phyloP scores from a whole-genome alignment of 92 coral and sea anemone species.

The Bergia puertoricense region DNA sequence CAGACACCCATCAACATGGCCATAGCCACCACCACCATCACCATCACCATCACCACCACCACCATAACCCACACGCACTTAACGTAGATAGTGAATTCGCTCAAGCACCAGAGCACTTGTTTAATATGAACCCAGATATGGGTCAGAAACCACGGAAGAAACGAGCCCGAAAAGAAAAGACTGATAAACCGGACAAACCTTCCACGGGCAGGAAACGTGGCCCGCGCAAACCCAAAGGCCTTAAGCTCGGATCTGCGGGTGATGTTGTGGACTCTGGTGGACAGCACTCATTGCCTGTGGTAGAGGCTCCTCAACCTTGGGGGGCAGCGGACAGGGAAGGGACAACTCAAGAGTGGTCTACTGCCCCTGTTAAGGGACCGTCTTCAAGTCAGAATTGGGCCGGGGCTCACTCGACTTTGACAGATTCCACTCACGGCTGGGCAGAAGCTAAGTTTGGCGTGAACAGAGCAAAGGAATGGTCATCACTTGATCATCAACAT shows the following conservation, averaged over 20 bases:
- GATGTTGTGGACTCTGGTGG: constrained; percentile 73
- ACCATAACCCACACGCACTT: constrained; percentile 56
- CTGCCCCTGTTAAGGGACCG: not conserved
- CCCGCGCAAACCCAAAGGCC: constrained; percentile 85
- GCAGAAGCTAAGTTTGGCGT: constrained; percentile 25
- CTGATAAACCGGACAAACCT: constrained; percentile 77
- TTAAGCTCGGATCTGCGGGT: constrained; percentile 97
- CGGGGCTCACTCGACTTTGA: not conserved
- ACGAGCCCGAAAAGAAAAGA: constrained; percentile 89
- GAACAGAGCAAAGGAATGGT: constrained; percentile 5
- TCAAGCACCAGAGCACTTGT: constrained; percentile 52
- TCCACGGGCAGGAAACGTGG: constrained; percentile 76
- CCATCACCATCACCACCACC: constrained; percentile 57
- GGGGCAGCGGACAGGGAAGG: constrained; percentile 7
- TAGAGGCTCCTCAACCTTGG: constrained; percentile 28
- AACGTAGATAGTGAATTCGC: constrained; percentile 34
- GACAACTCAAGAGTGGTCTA: not conserved
- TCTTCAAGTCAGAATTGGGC: constrained; percentile 5
- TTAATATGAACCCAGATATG: constrained; percentile 56
- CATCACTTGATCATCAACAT: constrained; percentile 8
- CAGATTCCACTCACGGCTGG: constrained; percentile 16
- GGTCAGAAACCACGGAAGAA: constrained; percentile 82
- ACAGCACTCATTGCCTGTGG: constrained; percentile 33
- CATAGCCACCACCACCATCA: constrained; percentile 53
- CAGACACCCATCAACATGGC: constrained; percentile 8